These are phyloP conservation scores for Rhynchopsitta pachyrhyncha DNA, from an alignment of 2,113 vertebrate genomes.

Conservation along the genomic window DNA sequence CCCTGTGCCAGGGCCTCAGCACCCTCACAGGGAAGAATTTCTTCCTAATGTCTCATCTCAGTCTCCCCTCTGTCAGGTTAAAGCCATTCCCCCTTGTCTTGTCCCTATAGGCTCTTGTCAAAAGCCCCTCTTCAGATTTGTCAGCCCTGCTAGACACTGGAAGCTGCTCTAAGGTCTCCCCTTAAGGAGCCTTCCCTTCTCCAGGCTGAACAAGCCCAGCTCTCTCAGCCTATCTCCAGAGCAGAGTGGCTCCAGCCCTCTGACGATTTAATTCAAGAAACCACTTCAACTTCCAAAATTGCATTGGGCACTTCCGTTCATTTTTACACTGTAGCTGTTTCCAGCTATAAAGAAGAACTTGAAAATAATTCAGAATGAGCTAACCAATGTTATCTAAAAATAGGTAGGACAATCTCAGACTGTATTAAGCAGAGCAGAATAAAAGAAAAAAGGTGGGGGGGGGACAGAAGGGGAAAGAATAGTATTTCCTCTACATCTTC, in stretches of 20 bases:
- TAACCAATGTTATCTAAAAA: background rate
- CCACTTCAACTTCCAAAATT: background rate
- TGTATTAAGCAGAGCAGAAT: fast-evolving
- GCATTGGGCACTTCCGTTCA: background rate
- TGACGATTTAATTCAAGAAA: background rate
- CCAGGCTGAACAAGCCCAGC: background rate
- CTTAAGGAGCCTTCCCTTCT: background rate
- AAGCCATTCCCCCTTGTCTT: background rate
- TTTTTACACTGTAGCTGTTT: background rate
- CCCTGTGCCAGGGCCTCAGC: background rate
- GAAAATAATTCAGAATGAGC: background rate
- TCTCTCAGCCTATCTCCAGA: background rate
- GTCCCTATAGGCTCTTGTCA: background rate
- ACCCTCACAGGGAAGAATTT: background rate
- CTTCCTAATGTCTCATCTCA: background rate
- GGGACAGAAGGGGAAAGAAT: background rate
- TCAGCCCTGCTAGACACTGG: background rate
- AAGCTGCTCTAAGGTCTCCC: background rate
- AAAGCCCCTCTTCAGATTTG: background rate
- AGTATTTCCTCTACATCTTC: background rate
- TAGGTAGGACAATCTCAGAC: background rate
- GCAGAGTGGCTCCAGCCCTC: background rate
- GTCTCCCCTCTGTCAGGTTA: background rate
- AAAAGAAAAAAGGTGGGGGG: too few relatives aligned
- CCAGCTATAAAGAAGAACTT: background rate